Percentiles rank a stretch among this genome's conserved stretches.
Conservation (phyloP, 2,888 invertebrate species). For the Cotesia congregata region DNA sequence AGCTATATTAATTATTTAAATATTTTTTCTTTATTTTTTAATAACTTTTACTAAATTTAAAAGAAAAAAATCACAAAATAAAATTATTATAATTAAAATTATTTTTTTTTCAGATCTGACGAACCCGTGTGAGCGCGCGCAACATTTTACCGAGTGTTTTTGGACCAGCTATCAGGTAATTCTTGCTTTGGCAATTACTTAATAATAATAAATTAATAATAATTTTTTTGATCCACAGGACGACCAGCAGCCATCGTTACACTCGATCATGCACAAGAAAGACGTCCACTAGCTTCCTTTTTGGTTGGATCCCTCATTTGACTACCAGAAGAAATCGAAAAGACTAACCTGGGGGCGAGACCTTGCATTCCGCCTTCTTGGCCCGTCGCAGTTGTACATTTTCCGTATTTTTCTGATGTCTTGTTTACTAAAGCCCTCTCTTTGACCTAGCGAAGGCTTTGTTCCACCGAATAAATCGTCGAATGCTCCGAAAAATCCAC, state of each 20-base stretch:
- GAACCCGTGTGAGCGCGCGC: conserved; percentile 53
- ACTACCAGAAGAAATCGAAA: neutral
- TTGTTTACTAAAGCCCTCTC: conserved; percentile 80
- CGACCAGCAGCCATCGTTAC: neutral
- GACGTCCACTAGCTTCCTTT: neutral
- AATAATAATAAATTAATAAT: neutral
- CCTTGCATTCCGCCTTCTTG: neutral
- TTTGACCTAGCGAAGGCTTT: conserved; percentile 75
- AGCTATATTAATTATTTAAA: neutral
- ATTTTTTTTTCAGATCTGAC: conserved; percentile 38
- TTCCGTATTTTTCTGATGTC: conserved; percentile 81
- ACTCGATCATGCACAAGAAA: conserved; percentile 4
- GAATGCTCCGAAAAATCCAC: neutral
- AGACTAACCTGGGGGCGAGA: neutral
- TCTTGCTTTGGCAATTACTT: neutral
- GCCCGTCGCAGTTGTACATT: conserved; percentile 79
- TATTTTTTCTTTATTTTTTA: conserved; percentile 2
- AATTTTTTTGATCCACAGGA: neutral
- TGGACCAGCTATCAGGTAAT: conserved; percentile 52
- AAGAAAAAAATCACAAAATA: neutral
- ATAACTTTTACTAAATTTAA: conserved; percentile 30
- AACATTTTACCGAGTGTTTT: conserved; percentile 55
- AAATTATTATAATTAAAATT: too few relatives aligned
- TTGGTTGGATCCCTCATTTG: neutral
- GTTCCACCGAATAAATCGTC: conserved; percentile 39